A percentile compares a stretch with the other conserved stretches of the same genome.
phyloP scores from a whole-genome alignment of 2,888 invertebrate genomes.

The Lypha dubia region DNA sequence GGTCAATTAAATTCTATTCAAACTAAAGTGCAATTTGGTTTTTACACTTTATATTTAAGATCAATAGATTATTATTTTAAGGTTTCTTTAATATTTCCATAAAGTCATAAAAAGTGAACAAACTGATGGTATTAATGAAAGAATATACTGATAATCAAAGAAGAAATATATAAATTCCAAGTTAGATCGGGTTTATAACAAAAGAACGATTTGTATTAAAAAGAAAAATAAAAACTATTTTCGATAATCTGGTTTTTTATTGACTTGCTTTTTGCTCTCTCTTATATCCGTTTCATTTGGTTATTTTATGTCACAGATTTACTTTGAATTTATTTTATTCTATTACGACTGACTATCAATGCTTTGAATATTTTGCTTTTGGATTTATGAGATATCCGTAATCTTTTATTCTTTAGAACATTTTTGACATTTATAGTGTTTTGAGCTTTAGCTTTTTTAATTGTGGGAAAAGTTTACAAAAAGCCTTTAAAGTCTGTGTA shows the following conservation, averaged over 20 bases:
- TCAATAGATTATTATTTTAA: slow-evolving; percentile 54
- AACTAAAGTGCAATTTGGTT: slow-evolving; percentile 79
- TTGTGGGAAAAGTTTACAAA: not conserved
- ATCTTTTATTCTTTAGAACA: slow-evolving; percentile 44
- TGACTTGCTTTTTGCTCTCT: not conserved
- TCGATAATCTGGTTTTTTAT: no score
- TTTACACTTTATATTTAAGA: slow-evolving; percentile 75
- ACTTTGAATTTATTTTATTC: not conserved
- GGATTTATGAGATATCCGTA: slow-evolving; percentile 42
- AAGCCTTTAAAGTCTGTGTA: no score
- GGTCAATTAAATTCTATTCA: slow-evolving; percentile 80
- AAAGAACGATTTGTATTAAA: no score
- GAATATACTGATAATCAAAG: not conserved
- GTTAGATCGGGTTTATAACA: no score
- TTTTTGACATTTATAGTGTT: slow-evolving; percentile 24
- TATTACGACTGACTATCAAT: not conserved
- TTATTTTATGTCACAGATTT: slow-evolving; percentile 1
- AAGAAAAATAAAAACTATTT: no score
- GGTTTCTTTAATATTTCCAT: slow-evolving; percentile 5
- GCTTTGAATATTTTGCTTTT: slow-evolving; percentile 1
- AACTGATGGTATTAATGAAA: not conserved
- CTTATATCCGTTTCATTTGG: not conserved
- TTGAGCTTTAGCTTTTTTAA: not conserved
- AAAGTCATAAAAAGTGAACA: not conserved
- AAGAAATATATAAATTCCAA: no score